phyloP scores from a whole-genome alignment of 2,113 vertebrate genomes.

The Parus major region DNA sequence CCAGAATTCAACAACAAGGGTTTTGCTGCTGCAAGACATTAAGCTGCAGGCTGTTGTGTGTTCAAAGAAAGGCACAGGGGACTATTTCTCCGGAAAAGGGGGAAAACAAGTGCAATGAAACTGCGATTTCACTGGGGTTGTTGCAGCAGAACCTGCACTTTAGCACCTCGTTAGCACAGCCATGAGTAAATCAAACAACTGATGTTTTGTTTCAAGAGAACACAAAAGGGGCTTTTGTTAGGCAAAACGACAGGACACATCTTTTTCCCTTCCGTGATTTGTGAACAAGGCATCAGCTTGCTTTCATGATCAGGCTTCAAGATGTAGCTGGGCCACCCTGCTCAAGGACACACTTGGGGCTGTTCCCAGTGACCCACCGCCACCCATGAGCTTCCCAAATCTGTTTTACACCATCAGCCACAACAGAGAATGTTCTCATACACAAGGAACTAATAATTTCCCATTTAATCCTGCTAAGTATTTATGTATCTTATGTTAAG shows the following conservation, averaged over 20 bases:
- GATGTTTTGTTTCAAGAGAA: neutral
- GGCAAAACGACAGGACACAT: neutral
- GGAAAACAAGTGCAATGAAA: neutral
- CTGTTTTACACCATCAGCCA: neutral
- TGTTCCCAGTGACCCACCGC: neutral
- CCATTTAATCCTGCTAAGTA: neutral
- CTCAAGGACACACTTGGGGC: neutral
- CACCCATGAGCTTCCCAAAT: fast-evolving
- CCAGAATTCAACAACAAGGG: neutral
- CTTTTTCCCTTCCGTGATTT: neutral
- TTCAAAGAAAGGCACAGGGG: neutral
- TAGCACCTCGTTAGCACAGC: fast-evolving
- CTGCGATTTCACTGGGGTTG: neutral
- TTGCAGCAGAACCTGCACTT: neutral
- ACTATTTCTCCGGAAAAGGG: neutral
- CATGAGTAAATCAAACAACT: neutral
- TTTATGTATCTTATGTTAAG: neutral
- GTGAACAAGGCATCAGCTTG: fast-evolving
- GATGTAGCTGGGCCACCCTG: neutral
- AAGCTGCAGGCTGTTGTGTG: neutral
- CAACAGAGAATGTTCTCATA: neutral
- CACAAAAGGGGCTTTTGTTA: neutral
- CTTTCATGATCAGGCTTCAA: neutral
- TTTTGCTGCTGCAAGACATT: fast-evolving
- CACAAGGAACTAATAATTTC: neutral